Evolutionary conservation across 2,888 invertebrate species (phyloP).

Genomic region (Philaethria dido): DNA sequence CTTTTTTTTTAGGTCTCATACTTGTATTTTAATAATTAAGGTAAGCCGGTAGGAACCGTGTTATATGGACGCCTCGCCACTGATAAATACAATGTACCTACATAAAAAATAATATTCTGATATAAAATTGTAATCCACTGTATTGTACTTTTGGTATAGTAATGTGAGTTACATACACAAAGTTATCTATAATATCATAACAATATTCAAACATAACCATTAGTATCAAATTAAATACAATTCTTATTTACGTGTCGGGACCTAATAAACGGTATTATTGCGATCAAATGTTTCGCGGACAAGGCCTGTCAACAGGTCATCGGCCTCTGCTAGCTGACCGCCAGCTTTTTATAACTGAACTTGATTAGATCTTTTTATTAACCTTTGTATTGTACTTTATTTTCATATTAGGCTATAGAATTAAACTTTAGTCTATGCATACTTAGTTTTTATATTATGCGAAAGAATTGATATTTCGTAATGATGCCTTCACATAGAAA

Average conservation of each 20-base stretch:
- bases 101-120: no score
- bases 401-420: neutral
- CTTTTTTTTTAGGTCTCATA: no score
- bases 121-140: neutral
- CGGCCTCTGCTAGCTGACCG: conserved; percentile 38
- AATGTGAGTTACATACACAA: neutral
- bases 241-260: conserved; percentile 24
- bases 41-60: no score
- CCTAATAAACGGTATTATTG: conserved; percentile 42
- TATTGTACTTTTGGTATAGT: neutral
- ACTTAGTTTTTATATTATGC: neutral
- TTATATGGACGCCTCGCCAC: no score
- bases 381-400: neutral
- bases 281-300: conserved; percentile 48
- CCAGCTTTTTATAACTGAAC: conserved; percentile 36
- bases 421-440: neutral
- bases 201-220: neutral
- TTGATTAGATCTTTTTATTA: no score
- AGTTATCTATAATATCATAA: neutral
- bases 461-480: neutral
- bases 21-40: no score
- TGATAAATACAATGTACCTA: no score
- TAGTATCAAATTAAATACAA: neutral
- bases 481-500: no score
- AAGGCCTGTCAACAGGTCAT: conserved; percentile 46